Percentiles rank a stretch among this genome's conserved stretches.
Conservation (phyloP, 2,797 vertebrate genomes). For the Limosa lapponica region DNA sequence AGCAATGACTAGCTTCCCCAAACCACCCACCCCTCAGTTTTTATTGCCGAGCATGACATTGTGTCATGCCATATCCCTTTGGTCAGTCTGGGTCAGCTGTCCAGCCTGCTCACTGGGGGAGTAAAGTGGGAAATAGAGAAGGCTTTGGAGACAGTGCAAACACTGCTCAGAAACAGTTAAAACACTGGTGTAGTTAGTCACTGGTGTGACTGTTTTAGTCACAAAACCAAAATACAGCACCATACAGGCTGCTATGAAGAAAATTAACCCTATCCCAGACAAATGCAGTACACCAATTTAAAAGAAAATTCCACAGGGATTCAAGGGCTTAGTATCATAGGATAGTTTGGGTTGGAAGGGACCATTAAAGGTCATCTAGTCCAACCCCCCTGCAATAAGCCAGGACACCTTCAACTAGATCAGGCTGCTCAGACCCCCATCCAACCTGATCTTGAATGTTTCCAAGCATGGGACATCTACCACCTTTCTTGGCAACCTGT, state of each 20-base stretch:
- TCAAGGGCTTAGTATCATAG: neutral
- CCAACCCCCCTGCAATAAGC: neutral
- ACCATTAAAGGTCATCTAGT: neutral
- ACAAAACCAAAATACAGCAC: neutral
- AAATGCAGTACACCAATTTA: neutral
- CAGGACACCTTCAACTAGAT: neutral
- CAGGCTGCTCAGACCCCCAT: neutral
- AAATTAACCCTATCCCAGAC: neutral
- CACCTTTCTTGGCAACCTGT: neutral
- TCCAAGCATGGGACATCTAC: neutral
- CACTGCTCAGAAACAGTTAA: neutral
- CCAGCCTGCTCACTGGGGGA: neutral
- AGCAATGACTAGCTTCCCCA: neutral
- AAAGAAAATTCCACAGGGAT: neutral
- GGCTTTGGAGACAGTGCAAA: neutral
- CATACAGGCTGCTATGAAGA: rapidly evolving
- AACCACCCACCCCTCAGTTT: neutral
- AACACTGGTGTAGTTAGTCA: neutral
- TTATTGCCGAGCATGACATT: neutral
- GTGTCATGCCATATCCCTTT: neutral
- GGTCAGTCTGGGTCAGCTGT: neutral
- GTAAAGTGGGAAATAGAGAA: neutral
- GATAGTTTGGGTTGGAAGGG: neutral
- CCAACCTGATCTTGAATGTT: neutral
- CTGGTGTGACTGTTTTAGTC: neutral